phyloP scores from a whole-genome alignment of 2,888 invertebrate species.

The Caradrina kadenii region DNA sequence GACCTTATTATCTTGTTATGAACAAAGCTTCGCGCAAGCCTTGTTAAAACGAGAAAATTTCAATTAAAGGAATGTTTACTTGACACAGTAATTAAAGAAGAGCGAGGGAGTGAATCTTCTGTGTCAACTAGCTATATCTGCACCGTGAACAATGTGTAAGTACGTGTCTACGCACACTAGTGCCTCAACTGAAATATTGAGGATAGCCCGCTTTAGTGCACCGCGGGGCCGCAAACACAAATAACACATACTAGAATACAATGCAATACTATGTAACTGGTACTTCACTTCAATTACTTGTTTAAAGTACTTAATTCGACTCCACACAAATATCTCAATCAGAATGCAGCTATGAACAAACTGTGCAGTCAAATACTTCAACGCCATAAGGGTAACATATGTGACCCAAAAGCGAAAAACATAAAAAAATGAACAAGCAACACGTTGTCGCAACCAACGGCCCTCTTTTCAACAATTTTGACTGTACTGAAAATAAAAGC shows the following conservation, averaged over 20 bases:
- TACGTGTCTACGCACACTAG: slow-evolving; percentile 63
- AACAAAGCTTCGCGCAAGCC: background rate
- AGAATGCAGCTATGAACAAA: slow-evolving; percentile 12
- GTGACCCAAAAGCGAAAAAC: slow-evolving; percentile 32
- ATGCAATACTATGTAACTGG: slow-evolving; percentile 23
- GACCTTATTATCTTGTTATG: background rate
- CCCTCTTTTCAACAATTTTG: slow-evolving; percentile 16
- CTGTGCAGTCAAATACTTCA: slow-evolving; percentile 32
- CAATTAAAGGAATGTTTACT: slow-evolving; percentile 45
- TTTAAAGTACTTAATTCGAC: background rate
- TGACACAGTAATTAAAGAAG: slow-evolving; percentile 51
- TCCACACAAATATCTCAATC: slow-evolving; percentile 29
- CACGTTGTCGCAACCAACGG: slow-evolving; percentile 32
- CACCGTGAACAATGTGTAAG: slow-evolving; percentile 56
- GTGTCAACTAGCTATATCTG: slow-evolving; percentile 57
- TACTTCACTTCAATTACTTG: background rate
- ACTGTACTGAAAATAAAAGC: slow-evolving; percentile 34
- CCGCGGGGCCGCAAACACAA: slow-evolving; percentile 24
- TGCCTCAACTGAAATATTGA: slow-evolving; percentile 54
- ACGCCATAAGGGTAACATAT: slow-evolving; percentile 32
- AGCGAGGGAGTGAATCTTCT: slow-evolving; percentile 34
- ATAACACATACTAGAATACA: slow-evolving; percentile 42
- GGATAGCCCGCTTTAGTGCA: slow-evolving; percentile 23
- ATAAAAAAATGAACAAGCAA: slow-evolving; percentile 41
- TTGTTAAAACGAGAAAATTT: slow-evolving; percentile 22